phyloP scores from a whole-genome alignment of 2,797 vertebrate genomes.

The Anguilla pacifica region DNA sequence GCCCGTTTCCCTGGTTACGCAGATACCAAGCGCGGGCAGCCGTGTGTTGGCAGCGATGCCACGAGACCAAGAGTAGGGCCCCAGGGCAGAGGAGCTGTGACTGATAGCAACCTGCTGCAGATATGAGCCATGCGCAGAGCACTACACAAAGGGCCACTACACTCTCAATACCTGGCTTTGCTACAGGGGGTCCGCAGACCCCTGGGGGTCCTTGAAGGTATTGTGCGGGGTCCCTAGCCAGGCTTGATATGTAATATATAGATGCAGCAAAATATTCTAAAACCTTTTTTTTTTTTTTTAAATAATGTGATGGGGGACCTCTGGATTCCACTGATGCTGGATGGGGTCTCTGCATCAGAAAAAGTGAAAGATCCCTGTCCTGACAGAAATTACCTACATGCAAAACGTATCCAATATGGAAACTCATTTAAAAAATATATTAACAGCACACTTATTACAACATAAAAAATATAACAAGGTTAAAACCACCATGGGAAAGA shows the following conservation, averaged over 20 bases:
- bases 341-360: too few species aligned
- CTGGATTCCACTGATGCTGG: background rate
- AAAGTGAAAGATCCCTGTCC: too few species aligned
- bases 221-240: too few species aligned
- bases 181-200: too few species aligned
- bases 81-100: background rate
- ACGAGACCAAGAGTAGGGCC: background rate
- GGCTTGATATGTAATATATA: background rate
- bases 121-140: too few species aligned
- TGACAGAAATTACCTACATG: too few species aligned
- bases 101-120: background rate
- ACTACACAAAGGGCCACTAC: too few species aligned
- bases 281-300: too few species aligned
- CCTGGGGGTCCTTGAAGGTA: too few species aligned
- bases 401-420: background rate
- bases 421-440: background rate
- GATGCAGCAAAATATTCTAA: too few species aligned
- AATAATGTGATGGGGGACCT: background rate
- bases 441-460: background rate
- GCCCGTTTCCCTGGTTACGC: background rate
- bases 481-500: background rate
- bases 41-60: background rate
- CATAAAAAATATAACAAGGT: background rate
- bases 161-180: too few species aligned
- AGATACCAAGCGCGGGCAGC: background rate